Conservation (phyloP, 1,140 invertebrate genomes). For the Brachionus paranguensis region DNA sequence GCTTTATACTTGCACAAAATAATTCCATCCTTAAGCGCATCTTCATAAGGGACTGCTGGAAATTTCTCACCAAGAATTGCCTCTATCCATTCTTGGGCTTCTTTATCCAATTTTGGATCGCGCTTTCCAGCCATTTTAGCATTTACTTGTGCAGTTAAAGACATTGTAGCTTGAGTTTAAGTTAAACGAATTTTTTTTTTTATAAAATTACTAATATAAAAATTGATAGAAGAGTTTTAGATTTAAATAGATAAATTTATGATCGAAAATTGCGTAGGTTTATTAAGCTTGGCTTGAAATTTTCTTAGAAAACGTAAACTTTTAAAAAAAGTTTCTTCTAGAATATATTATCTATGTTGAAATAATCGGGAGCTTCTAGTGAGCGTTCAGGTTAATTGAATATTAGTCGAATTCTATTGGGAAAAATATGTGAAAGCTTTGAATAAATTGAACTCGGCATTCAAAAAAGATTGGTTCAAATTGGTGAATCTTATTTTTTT, state of each 20-base stretch:
- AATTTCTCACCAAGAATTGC: constrained; percentile 75
- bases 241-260: constrained; percentile 19
- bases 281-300: constrained; percentile 29
- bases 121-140: constrained; percentile 55
- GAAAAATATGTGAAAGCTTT: neutral
- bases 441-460: constrained; percentile 18
- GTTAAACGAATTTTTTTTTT: neutral
- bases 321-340: neutral
- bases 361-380: neutral
- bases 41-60: constrained; percentile 61
- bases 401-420: neutral
- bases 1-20: constrained; percentile 69
- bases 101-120: constrained; percentile 67
- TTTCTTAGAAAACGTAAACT: neutral
- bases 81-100: constrained; percentile 86
- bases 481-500: neutral
- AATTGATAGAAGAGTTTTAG: neutral
- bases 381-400: neutral
- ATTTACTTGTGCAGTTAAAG: constrained; percentile 35
- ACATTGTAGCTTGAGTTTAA: neutral
- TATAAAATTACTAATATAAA: constrained; percentile 1
- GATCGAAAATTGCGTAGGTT: constrained; percentile 11
- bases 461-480: neutral
- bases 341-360: constrained; percentile 9
- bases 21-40: constrained; percentile 81